phyloP scores from a whole-genome alignment of 2,797 vertebrate species.

The Pangasius djambal region DNA sequence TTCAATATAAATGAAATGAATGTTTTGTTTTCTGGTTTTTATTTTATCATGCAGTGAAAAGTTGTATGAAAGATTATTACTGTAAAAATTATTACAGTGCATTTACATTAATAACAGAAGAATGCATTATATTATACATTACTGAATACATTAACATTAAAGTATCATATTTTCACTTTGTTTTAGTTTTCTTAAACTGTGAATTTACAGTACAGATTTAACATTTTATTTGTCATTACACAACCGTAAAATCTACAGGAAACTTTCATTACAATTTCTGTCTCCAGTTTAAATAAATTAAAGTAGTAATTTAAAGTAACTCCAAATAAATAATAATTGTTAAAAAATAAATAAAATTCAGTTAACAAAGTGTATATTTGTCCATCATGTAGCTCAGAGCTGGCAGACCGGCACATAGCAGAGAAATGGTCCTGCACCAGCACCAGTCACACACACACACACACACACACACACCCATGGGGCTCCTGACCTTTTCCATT shows the following conservation, averaged over 20 bases:
- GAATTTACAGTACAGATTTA: not conserved
- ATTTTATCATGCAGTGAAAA: not conserved
- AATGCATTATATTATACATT: not conserved
- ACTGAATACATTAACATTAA: not conserved
- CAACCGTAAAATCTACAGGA: not conserved
- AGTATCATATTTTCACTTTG: not conserved
- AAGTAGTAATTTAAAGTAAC: no score
- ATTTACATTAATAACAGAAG: not conserved
- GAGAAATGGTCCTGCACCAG: slow-evolving; percentile 34
- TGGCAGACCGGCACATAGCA: slow-evolving; percentile 13
- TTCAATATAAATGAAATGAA: not conserved
- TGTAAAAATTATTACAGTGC: not conserved
- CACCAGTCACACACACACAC: not conserved
- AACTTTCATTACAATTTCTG: not conserved
- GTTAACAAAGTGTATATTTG: not conserved
- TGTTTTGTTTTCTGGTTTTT: not conserved
- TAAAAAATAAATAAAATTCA: not conserved
- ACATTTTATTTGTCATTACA: not conserved
- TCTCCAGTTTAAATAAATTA: not conserved
- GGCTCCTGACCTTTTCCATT: slow-evolving; percentile 57
- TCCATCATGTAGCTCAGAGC: slow-evolving; percentile 14
- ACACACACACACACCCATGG: slow-evolving; percentile 20
- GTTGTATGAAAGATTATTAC: not conserved
- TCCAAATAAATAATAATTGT: not conserved
- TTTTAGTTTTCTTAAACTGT: not conserved